Evolutionary conservation across 2,113 vertebrate genomes (phyloP).

Genomic region (Anas platyrhynchos): DNA sequence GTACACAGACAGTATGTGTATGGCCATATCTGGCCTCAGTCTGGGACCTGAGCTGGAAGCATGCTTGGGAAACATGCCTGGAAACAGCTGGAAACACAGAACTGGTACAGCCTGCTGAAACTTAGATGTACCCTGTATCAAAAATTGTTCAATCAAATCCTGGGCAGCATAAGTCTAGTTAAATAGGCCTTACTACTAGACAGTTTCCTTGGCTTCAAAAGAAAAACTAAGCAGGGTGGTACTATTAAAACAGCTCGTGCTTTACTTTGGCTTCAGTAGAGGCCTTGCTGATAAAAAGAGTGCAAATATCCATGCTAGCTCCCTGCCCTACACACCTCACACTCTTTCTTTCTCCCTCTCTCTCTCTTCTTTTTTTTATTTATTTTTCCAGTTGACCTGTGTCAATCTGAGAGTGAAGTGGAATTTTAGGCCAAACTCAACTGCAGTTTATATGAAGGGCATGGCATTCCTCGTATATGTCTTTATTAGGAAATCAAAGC

Average conservation of each 20-base stretch:
- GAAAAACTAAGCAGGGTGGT: neutral
- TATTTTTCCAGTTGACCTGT: neutral
- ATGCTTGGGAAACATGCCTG: neutral
- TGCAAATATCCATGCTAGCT: neutral
- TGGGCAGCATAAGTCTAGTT: neutral
- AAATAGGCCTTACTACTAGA: neutral
- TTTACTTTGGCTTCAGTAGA: neutral
- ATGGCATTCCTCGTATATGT: neutral
- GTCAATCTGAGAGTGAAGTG: neutral
- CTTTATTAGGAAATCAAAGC: neutral
- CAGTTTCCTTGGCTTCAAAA: constrained; percentile 14
- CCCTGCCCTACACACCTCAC: fast-evolving
- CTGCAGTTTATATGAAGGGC: neutral
- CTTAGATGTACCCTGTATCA: fast-evolving
- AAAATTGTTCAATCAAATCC: neutral
- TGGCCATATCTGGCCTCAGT: neutral
- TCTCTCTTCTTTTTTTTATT: neutral
- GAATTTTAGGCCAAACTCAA: neutral
- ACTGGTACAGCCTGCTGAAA: neutral
- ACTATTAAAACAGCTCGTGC: neutral
- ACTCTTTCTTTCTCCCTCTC: no score
- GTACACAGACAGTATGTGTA: no score
- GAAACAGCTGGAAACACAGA: neutral
- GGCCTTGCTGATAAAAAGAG: neutral
- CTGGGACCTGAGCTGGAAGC: neutral